Base-by-base conservation (phyloP, 2,888 invertebrate species). In the Alcis repandata region DNA sequence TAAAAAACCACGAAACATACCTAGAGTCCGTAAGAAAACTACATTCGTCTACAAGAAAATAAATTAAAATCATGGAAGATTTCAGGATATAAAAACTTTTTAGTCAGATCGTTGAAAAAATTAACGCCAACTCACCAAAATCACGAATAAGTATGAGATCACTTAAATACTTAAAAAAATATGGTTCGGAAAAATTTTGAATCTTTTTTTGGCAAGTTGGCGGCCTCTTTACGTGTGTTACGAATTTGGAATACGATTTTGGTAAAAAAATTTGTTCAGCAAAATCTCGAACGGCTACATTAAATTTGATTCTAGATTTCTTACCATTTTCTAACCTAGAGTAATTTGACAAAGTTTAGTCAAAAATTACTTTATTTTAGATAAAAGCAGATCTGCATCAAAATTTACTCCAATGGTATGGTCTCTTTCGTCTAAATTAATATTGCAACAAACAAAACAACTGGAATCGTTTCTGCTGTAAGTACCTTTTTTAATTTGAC, bases 41-140 rank as follows among this genome's bases (percentile, higher is more conserved):
- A 78, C 67, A 71, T 58, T 69, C 64, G 72, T 70, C 75, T 78
- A 77, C 62, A 60, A 74, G 62, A 59, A 62, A 68, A 73, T 74
- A 69, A 75, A 76, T 75, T 51, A 80, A 73, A 76, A 54, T 54
- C 56, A 59, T 46, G 69, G 74, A 75, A 73, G 77, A 73, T 56
- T 51, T 51, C 43, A 57, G 43, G 65, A 33, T 36, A 73, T 66
- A 60, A 36, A 32, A 51, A 60, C 52, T 54, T 63, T 59, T 70
- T 74, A 78, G 77, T 89, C 88, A 89, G 88, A 90, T 88, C 87
- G 83, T 79, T 84, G 80, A 81, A 83, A 81, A 78, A 33, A 38
- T 22, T 4, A 71, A 65, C 79, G 83, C 84, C 87, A 83, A 84
- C 84, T 71, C 71, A 78, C 87, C 88, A 78, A 83, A n/a, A 59